Evolutionary conservation across 2,113 vertebrate species (phyloP), one percentile per base, ranked within the genome.

Genomic region (Calonectris borealis): DNA sequence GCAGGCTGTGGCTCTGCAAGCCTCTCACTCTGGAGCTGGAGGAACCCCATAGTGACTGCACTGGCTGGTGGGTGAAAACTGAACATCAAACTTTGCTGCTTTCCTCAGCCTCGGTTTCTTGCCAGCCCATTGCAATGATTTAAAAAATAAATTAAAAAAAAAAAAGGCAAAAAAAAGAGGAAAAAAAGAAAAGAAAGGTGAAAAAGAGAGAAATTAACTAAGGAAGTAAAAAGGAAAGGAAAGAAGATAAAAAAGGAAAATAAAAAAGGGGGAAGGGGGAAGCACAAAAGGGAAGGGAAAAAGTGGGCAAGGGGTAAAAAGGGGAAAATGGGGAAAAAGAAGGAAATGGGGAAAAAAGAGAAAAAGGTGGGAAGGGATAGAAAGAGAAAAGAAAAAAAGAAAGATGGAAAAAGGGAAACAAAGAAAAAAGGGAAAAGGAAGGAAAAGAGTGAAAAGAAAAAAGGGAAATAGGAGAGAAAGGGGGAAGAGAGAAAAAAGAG

Each of bases 291-390:
- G 9, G 22, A 76, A 10, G 8, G 15, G 25, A 34, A 52, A 58
- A 52, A 38, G 34, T 15, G 7, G 9, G 11, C 9, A 29, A 38
- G 20, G 11, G 2, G 8, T 7, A 46, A 69, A 58, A 40, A 44
- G 5, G n/a, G 5, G 58, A 34, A 36, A 61, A 57, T 4, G 9
- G 4, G 1, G 17, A 1, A 25, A 61, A 22, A 17, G 21, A 36
- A 27, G 13, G 29, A 57, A 83, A 52, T 3, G 3, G 9, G 4
- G 4, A 15, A 18, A 18, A 13, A 40, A 27, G 11, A 3, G 8
- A 52, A n/a, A 16, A 3, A 3, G 2, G 16, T 13, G 3, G 4
- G 10, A 21, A 36, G 4, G 5, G 9, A 24, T 0, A 57, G 31
- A 55, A 27, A 5, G 2, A 8, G 2, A 4, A 6, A 42, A 13